Percentiles rank a stretch among this genome's conserved stretches.
Evolutionary conservation across 2,888 invertebrate genomes (phyloP).

Genomic region (Coelinius sp.): DNA sequence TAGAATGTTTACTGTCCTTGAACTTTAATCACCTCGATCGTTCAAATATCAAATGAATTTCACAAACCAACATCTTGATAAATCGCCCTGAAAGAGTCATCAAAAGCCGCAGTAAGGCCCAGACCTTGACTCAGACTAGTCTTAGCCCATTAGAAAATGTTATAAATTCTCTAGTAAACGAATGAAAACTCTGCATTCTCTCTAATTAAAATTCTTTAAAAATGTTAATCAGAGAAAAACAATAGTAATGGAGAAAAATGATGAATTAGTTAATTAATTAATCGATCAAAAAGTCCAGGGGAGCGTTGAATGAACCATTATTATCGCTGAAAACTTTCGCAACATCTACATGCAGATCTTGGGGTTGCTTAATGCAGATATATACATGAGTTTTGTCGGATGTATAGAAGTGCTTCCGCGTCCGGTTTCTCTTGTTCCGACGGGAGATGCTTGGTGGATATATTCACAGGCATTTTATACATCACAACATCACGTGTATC

Average conservation of each 20-base stretch:
- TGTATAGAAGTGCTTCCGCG: conserved; percentile 37
- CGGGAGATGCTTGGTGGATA: neutral
- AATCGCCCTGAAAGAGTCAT: conserved; percentile 9
- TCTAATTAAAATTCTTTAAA: neutral
- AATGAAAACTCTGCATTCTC: neutral
- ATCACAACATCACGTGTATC: conserved; percentile 6
- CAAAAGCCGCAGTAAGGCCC: neutral
- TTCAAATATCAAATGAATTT: too few relatives aligned
- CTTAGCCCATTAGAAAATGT: neutral
- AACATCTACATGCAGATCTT: conserved; percentile 7
- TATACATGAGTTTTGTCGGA: neutral
- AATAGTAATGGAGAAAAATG: neutral
- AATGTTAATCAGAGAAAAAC: neutral
- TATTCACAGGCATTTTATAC: neutral
- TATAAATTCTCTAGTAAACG: neutral
- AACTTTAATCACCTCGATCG: neutral
- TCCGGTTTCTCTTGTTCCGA: conserved; percentile 39
- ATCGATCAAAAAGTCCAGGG: conserved; percentile 1
- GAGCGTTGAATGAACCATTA: neutral
- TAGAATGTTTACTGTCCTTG: neutral
- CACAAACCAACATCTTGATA: neutral
- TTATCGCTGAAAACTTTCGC: conserved; percentile 16
- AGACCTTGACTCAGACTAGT: conserved; percentile 7
- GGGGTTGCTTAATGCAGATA: conserved; percentile 26
- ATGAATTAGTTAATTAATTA: neutral